These are phyloP conservation scores for Dolichoris vasculosae DNA, from an alignment of 1,140 invertebrate species.

Conservation along the genomic window DNA sequence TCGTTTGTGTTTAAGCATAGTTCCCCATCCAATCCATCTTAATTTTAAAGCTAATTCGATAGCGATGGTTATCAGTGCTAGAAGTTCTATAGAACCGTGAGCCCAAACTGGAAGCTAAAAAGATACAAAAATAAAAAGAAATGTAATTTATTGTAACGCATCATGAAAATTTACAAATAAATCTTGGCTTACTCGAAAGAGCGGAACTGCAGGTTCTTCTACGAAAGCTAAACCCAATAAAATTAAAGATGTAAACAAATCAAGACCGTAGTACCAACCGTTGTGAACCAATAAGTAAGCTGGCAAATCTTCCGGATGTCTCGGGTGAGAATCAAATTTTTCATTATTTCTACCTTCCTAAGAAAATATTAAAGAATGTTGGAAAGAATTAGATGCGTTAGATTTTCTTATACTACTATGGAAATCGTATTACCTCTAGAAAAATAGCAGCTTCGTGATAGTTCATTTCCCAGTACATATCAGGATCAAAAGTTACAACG, in stretches of 20 bases:
- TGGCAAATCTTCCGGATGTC: slow-evolving; percentile 86
- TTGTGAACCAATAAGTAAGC: slow-evolving; percentile 92
- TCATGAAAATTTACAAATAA: slow-evolving; percentile 15
- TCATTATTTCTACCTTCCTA: slow-evolving; percentile 95
- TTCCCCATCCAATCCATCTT: slow-evolving; percentile 89
- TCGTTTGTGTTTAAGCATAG: slow-evolving; percentile 88
- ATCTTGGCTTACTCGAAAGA: slow-evolving; percentile 77
- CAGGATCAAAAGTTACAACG: slow-evolving; percentile 61
- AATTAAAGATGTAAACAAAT: slow-evolving; percentile 85
- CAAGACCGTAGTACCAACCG: slow-evolving; percentile 89
- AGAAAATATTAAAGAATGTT: slow-evolving; percentile 10
- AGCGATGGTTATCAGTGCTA: slow-evolving; percentile 85
- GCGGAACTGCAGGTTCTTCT: slow-evolving; percentile 86
- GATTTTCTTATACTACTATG: not conserved
- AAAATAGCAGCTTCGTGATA: slow-evolving; percentile 93
- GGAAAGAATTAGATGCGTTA: not conserved
- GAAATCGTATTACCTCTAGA: slow-evolving; percentile 78
- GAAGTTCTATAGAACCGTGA: slow-evolving; percentile 89
- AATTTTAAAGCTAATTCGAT: slow-evolving; percentile 87
- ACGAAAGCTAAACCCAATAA: slow-evolving; percentile 87
- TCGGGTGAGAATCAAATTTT: slow-evolving; percentile 92
- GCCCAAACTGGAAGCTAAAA: slow-evolving; percentile 82
- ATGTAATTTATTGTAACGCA: not conserved
- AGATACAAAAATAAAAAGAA: slow-evolving; percentile 9
- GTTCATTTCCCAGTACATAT: slow-evolving; percentile 88